A percentile compares a stretch with the other conserved stretches of the same genome.
These are phyloP conservation scores for Spodoptera litura DNA, from an alignment of 1,140 invertebrate species.

Conservation along the genomic window DNA sequence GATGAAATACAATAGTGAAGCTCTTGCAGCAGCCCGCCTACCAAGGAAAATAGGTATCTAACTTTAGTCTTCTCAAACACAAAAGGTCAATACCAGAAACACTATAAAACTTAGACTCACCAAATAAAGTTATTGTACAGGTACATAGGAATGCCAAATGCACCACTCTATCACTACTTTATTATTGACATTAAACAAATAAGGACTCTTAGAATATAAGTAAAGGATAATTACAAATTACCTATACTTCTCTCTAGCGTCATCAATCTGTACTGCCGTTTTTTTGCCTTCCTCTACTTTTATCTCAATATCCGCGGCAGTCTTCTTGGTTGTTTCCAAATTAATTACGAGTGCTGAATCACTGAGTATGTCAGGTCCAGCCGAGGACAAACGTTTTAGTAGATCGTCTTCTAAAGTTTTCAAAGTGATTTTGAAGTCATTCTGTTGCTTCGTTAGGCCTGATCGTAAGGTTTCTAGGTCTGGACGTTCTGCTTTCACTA, in stretches of 20 bases:
- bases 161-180: no score
- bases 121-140: no score
- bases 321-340: conserved; percentile 97
- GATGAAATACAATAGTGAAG: conserved; percentile 97
- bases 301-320: conserved; percentile 95
- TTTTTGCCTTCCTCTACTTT: conserved; percentile 94
- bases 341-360: conserved; percentile 96
- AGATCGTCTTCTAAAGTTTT: conserved; percentile 97
- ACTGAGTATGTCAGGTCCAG: conserved; percentile 95
- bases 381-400: conserved; percentile 93
- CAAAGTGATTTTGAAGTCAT: conserved; percentile 97
- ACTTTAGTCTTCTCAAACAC: not conserved
- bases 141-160: no score
- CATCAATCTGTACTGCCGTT: conserved; percentile 95
- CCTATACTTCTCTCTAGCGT: conserved; percentile 94
- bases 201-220: not conserved
- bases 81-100: no score
- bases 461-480: conserved; percentile 93
- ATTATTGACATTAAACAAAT: no score
- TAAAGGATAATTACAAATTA: conserved; percentile 35
- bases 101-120: no score
- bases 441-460: conserved; percentile 96
- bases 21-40: conserved; percentile 93
- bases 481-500: conserved; percentile 96
- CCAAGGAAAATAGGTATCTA: conserved; percentile 32